Evolutionary conservation across 2,797 vertebrate genomes (phyloP), one percentile per base, ranked within the genome.

Genomic region (Dipus sagitta): DNA sequence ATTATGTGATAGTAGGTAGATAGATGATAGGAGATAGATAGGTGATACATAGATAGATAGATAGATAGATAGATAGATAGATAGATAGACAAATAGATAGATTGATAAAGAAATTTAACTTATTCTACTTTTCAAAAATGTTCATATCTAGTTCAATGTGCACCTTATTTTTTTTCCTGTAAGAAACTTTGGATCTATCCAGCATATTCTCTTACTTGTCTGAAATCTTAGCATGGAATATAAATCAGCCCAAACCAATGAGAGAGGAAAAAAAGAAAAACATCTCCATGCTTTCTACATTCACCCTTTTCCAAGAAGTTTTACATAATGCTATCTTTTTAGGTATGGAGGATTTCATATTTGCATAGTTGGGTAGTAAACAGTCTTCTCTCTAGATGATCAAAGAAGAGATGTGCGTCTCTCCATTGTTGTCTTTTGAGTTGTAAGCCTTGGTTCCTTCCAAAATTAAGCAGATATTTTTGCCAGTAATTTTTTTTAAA

Each of bases 401-500:
- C 76, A 93, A 93, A 86, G 74, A 83, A 90, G 28, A 94, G 12
- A 88, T 82, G 23, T 1, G 72, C 2, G 75, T 92, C 34, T 83
- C 82, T 91, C 54, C 54, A 64, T 75, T 88, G 92, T 86, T 86
- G 86, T 92, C 47, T 71, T 64, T 76, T 84, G 86, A 92, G 38
- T n/a, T 77, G 72, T 47, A 82, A 95, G 68, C n/a, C 64, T 92
- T 94, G 42, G 60, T 91, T 92, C 71, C 20, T 94, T 93, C 92
- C 86, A 96, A 75, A 94, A 94, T 91, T 75, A 95, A 88, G 60
- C n/a, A 84, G 42, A 77, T 91, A 93, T 75, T 42, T 81, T 90
- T 95, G 93, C 90, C 96, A 97, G 68, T 62, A 95, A 75, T 47
- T 92, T 80, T 78, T 20, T 0, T 64, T 76, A 94, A 94, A 93